Evolutionary conservation across 2,888 invertebrate genomes (phyloP), one percentile per base, ranked within the genome.

Genomic region (Nudaria mundana): DNA sequence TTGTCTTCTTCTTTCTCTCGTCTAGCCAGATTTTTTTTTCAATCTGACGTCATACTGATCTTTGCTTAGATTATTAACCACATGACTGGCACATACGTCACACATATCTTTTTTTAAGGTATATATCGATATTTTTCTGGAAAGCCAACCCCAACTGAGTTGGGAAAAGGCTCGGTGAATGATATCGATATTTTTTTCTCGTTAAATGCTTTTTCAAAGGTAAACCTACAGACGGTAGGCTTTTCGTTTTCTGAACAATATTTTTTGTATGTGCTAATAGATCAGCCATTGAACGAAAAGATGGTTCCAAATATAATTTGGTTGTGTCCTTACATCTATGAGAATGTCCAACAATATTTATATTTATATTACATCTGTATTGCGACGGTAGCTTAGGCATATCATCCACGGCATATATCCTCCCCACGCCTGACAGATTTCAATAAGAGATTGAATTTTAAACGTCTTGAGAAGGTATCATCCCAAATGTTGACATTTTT

Each of bases 91-190:
- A 22, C 38, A 38, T 20, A 32, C 30, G 31, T 57, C 60, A 28
- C 58, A 60, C 53, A 52, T 56, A 35, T 63, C 55, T 35, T 56
- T 59, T 47, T 56, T 56, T 20, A 56, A 36, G 1, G 44, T 52
- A 18, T 52, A 54, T 28, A 62, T 16, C 3, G 56, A 48, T 0
- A 60, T 11, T 31, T 61, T 64, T n/a, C n/a, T n/a, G n/a, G n/a
- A n/a, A n/a, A n/a, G n/a, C n/a, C n/a, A n/a, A n/a, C n/a, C n/a
- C n/a, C n/a, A n/a, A n/a, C n/a, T n/a, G n/a, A n/a, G n/a, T n/a
- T n/a, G n/a, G n/a, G n/a, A n/a, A n/a, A n/a, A n/a, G n/a, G n/a
- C n/a, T n/a, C n/a, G n/a, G n/a, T n/a, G n/a, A n/a, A n/a, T n/a
- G n/a, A 54, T 28, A 62, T 16, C 3, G 56, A 48, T 0, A 60